A percentile compares a stretch with the other conserved stretches of the same genome.
Evolutionary conservation across 1,140 invertebrate genomes (phyloP).

Genomic region (honey bee (Apis mellifera)): Amel_HAv3.1 CM009939.2:10162501-10163000

Average conservation of each 20-base stretch:
- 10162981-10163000: constrained; percentile 1
- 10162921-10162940: constrained; percentile 13
- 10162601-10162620: no score
- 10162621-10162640: no score
- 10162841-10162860: background rate
- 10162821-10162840: constrained; percentile 40
- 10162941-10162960: no score
- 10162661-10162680: fast-evolving
- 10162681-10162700: background rate
- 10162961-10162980: background rate
- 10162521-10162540: no score
- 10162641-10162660: background rate
- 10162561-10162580: no score
- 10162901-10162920: constrained; percentile 19
- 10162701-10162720: constrained; percentile 3
- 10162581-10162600: no score
- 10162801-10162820: constrained; percentile 32
- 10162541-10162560: no score
- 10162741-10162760: background rate
- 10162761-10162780: constrained; percentile 4
- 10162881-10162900: background rate
- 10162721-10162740: background rate
- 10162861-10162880: background rate
- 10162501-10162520: no score
- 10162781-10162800: background rate